A percentile compares a stretch with the other conserved stretches of the same genome.
phyloP scores from a whole-genome alignment of 2,888 invertebrate species.

The Itoplectis maculator region DNA sequence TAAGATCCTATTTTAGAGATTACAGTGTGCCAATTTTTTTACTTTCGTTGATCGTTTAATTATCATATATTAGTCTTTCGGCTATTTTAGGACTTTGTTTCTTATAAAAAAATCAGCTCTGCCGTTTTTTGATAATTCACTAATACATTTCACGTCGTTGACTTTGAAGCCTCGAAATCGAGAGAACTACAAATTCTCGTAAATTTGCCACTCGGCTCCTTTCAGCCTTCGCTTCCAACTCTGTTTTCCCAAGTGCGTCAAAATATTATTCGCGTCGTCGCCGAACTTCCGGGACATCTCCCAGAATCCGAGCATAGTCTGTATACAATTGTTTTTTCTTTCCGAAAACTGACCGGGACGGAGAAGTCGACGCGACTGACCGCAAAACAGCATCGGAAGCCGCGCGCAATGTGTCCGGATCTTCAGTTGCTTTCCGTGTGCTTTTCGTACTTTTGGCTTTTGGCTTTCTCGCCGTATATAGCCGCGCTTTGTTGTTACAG shows the following conservation, averaged over 20 bases:
- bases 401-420: constrained; percentile 5
- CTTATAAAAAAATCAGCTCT: too few species aligned
- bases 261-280: constrained; percentile 52
- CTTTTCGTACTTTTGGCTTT: too few species aligned
- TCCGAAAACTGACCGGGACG: neutral
- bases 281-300: constrained; percentile 38
- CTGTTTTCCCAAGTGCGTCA: constrained; percentile 37
- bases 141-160: too few species aligned
- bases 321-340: constrained; percentile 29
- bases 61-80: too few species aligned
- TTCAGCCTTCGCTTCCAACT: neutral
- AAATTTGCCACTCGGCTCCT: too few species aligned
- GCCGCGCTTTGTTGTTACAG: constrained; percentile 63
- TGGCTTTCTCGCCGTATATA: constrained; percentile 28
- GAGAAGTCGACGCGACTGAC: neutral
- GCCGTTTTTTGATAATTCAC: too few species aligned
- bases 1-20: too few species aligned
- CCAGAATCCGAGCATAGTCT: constrained; percentile 14
- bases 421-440: too few species aligned
- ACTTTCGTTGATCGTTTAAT: too few species aligned
- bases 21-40: too few species aligned
- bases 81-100: too few species aligned
- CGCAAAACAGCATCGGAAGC: constrained; percentile 15
- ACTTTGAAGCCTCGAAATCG: too few species aligned
- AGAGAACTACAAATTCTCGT: neutral